A percentile compares a stretch with the other conserved stretches of the same genome.
Evolutionary conservation across 2,888 invertebrate genomes (phyloP).

Genomic region (Timandra comae): DNA sequence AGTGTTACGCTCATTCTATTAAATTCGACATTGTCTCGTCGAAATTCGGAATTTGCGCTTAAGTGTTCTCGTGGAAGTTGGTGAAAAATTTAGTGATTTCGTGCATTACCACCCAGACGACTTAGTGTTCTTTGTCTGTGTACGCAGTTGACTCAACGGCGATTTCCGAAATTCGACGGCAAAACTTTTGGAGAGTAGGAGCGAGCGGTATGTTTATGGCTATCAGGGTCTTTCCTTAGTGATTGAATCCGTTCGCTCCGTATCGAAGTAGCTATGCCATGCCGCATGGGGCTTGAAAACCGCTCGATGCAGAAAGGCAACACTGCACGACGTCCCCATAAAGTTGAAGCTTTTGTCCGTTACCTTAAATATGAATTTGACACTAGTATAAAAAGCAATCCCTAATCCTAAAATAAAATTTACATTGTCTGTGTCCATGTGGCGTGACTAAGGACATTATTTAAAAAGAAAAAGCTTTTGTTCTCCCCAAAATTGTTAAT

Average conservation of each 20-base stretch:
- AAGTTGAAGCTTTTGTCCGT: slow-evolving; percentile 53
- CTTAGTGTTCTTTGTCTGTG: slow-evolving; percentile 49
- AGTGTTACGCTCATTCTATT: slow-evolving; percentile 72
- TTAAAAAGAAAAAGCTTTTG: too few relatives aligned
- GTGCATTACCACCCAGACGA: slow-evolving; percentile 32
- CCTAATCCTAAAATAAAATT: slow-evolving; percentile 51
- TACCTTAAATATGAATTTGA: too few relatives aligned
- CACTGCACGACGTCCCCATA: slow-evolving; percentile 33
- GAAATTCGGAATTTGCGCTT: slow-evolving; percentile 70
- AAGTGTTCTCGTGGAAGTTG: slow-evolving; percentile 69
- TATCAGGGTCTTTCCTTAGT: slow-evolving; percentile 29
- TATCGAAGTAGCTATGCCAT: slow-evolving; percentile 38
- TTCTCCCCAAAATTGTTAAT: too few relatives aligned
- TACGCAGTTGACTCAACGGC: slow-evolving; percentile 42
- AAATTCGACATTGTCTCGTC: slow-evolving; percentile 56
- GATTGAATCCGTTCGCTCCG: slow-evolving; percentile 43
- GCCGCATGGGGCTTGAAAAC: slow-evolving; percentile 58
- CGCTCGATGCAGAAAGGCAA: slow-evolving; percentile 35
- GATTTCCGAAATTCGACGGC: slow-evolving; percentile 70
- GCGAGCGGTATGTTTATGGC: slow-evolving; percentile 44
- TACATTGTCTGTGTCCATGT: too few relatives aligned
- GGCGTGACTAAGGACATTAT: too few relatives aligned
- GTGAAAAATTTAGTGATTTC: slow-evolving; percentile 60
- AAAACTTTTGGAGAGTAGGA: slow-evolving; percentile 51
- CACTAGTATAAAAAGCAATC: too few relatives aligned